A percentile compares a stretch with the other conserved stretches of the same genome.
Conservation (phyloP, 2,797 vertebrate genomes). For the Macroramphosus scolopax region DNA sequence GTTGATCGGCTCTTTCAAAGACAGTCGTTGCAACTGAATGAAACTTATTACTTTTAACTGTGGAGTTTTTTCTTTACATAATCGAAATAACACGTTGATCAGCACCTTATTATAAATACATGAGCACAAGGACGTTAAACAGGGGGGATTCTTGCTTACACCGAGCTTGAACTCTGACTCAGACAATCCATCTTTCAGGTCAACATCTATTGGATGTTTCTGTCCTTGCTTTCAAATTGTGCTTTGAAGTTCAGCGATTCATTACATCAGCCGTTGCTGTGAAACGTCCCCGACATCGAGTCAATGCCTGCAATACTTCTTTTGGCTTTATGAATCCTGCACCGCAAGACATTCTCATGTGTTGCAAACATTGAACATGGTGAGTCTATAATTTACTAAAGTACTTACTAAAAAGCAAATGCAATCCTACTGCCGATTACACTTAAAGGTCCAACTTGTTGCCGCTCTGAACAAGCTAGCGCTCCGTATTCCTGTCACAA, state of each 20-base stretch:
- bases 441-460: no score
- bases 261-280: no score
- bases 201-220: constrained; percentile 31
- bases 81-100: constrained; percentile 39
- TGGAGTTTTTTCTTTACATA: constrained; percentile 25
- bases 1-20: no score
- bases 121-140: constrained; percentile 40
- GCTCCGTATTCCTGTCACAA: no score
- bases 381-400: constrained; percentile 7
- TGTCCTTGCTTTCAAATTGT: constrained; percentile 30
- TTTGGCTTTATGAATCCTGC: constrained; percentile 30
- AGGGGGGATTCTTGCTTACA: constrained; percentile 49
- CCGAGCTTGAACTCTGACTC: constrained; percentile 26
- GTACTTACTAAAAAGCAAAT: no score
- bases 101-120: constrained; percentile 46
- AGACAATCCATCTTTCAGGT: constrained; percentile 39
- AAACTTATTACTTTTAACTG: no score
- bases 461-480: no score
- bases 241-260: constrained; percentile 35
- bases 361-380: constrained; percentile 23
- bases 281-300: no score
- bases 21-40: no score
- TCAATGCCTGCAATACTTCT: constrained; percentile 35
- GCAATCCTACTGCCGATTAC: no score
- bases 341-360: constrained; percentile 38